phyloP scores from a whole-genome alignment of 2,797 vertebrate species.

The Rhodeus uyekii region DNA sequence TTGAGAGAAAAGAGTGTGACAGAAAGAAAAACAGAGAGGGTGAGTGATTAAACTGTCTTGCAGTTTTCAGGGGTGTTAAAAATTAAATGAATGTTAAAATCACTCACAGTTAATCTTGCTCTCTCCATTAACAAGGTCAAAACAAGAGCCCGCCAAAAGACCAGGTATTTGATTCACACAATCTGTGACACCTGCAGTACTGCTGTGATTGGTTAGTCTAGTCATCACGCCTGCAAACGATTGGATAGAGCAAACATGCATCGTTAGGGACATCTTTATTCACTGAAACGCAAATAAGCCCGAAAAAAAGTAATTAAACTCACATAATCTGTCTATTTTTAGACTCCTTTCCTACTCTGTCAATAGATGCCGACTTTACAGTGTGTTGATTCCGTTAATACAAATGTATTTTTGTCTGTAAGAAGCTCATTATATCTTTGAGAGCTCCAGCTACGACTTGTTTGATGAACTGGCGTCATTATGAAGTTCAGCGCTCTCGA shows the following conservation, averaged over 20 bases:
- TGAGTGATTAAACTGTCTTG: neutral
- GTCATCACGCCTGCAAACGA: slow-evolving; percentile 71
- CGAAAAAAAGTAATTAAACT: slow-evolving; percentile 8
- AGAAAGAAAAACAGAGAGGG: slow-evolving; percentile 23
- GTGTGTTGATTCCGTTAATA: slow-evolving; percentile 9
- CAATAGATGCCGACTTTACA: neutral
- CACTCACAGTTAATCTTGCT: slow-evolving; percentile 79
- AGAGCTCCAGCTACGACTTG: slow-evolving; percentile 18
- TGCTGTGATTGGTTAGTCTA: slow-evolving; percentile 83
- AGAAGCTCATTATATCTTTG: slow-evolving; percentile 29
- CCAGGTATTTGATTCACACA: slow-evolving; percentile 79
- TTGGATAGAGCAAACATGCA: slow-evolving; percentile 10
- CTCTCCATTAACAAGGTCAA: slow-evolving; percentile 79
- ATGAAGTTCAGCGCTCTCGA: slow-evolving; percentile 34
- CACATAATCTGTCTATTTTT: slow-evolving; percentile 23
- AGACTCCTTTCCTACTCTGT: neutral
- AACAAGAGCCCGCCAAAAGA: slow-evolving; percentile 80
- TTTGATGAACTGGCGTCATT: slow-evolving; percentile 50
- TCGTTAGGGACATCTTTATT: neutral
- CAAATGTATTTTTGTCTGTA: slow-evolving; percentile 1
- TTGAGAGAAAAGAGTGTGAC: slow-evolving; percentile 16
- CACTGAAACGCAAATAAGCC: slow-evolving; percentile 15
- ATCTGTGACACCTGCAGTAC: slow-evolving; percentile 78
- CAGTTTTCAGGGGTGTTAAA: slow-evolving; percentile 8
- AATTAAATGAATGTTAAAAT: slow-evolving; percentile 5